Evolutionary conservation across 1,140 invertebrate species (phyloP).

Genomic region (Sogatella furcifera): DNA sequence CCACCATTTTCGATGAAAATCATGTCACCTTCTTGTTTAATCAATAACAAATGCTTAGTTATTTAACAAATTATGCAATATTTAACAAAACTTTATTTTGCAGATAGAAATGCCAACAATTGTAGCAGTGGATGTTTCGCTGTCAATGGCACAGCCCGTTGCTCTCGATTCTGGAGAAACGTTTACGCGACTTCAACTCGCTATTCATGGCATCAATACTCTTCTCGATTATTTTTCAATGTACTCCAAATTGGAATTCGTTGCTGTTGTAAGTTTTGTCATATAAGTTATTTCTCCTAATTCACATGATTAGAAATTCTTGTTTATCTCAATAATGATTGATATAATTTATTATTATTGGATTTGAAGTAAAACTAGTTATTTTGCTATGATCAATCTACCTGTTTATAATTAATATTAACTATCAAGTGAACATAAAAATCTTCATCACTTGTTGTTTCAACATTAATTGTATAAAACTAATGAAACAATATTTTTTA

Average conservation of each 20-base stretch:
- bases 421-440: no score
- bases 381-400: no score
- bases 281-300: not conserved
- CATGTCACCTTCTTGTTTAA: no score
- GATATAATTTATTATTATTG: no score
- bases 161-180: constrained; percentile 40
- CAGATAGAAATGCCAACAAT: constrained; percentile 58
- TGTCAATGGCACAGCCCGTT: constrained; percentile 63
- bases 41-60: no score
- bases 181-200: constrained; percentile 57
- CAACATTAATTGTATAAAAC: no score
- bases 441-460: no score
- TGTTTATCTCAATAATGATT: constrained; percentile 9
- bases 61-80: no score
- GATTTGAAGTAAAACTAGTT: no score
- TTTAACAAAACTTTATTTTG: not conserved
- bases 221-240: constrained; percentile 72
- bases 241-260: constrained; percentile 82
- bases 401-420: no score
- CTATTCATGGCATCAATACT: constrained; percentile 69
- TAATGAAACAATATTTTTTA: no score
- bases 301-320: not conserved
- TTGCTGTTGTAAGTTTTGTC: constrained; percentile 57
- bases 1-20: no score
- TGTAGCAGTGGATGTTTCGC: constrained; percentile 62